phyloP scores from a whole-genome alignment of 1,140 invertebrate genomes.

The Bilobella aurantiaca region DNA sequence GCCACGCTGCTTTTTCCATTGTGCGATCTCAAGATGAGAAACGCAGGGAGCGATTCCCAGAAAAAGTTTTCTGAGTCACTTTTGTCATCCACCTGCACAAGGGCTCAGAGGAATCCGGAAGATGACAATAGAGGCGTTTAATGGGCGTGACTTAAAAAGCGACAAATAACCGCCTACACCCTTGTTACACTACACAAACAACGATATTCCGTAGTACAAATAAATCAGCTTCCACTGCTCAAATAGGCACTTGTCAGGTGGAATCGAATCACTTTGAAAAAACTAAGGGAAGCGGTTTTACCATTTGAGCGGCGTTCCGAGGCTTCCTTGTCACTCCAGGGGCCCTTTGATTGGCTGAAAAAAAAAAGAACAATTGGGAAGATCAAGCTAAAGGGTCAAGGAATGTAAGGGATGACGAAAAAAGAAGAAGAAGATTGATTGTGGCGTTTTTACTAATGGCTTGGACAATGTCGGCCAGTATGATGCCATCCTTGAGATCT shows the following conservation, averaged over 20 bases:
- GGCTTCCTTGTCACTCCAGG: conserved; percentile 77
- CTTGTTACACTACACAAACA: neutral
- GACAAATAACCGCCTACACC: neutral
- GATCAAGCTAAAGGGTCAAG: neutral
- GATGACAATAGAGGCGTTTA: neutral
- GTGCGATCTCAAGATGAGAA: no score
- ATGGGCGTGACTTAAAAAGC: neutral
- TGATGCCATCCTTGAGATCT: conserved; percentile 80
- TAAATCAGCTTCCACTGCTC: neutral
- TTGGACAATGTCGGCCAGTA: conserved; percentile 84
- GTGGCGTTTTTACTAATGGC: conserved; percentile 70
- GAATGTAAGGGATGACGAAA: no score
- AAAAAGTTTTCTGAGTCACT: conserved; percentile 3
- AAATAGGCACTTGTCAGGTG: neutral
- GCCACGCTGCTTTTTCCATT: no score
- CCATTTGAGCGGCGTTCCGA: conserved; percentile 80
- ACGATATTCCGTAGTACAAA: no score
- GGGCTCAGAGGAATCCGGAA: conserved; percentile 9
- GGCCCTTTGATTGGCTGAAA: conserved; percentile 71
- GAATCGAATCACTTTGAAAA: neutral
- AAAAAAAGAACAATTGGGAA: conserved; percentile 37
- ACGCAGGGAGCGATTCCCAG: neutral
- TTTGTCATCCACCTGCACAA: conserved; percentile 3
- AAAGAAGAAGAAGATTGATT: no score
- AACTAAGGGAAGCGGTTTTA: conserved; percentile 44